Evolutionary conservation across 2,888 invertebrate genomes (phyloP).

Genomic region (Lasioglossum vierecki): DNA sequence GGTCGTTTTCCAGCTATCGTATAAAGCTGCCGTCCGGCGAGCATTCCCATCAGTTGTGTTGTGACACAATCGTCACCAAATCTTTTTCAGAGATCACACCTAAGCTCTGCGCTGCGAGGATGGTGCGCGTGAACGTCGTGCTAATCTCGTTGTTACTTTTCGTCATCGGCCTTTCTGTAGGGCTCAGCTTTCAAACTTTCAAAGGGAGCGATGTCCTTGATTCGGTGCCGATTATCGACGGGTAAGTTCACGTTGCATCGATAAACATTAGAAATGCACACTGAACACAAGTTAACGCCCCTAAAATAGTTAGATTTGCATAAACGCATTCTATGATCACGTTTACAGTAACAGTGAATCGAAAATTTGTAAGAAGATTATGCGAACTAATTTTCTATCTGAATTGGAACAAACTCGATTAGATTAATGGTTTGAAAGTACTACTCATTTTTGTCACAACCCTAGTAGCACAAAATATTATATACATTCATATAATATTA

Average conservation of each 20-base stretch:
- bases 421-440: no score
- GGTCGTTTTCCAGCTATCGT: neutral
- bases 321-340: neutral
- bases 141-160: conserved; percentile 55
- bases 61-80: neutral
- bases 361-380: no score
- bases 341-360: neutral
- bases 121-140: conserved; percentile 68
- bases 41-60: neutral
- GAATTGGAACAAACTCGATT: no score
- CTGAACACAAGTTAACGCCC: neutral
- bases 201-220: conserved; percentile 79
- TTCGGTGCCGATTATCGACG: conserved; percentile 80
- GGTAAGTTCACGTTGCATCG: conserved; percentile 70
- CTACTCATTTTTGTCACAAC: no score
- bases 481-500: no score
- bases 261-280: neutral
- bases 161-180: conserved; percentile 70
- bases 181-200: conserved; percentile 58
- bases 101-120: conserved; percentile 63
- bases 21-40: neutral
- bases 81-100: conserved; percentile 43
- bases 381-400: no score
- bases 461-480: no score
- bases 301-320: neutral